Base-by-base conservation (phyloP, 2,888 invertebrate species). In the Rhaphigaster nebulosa region DNA sequence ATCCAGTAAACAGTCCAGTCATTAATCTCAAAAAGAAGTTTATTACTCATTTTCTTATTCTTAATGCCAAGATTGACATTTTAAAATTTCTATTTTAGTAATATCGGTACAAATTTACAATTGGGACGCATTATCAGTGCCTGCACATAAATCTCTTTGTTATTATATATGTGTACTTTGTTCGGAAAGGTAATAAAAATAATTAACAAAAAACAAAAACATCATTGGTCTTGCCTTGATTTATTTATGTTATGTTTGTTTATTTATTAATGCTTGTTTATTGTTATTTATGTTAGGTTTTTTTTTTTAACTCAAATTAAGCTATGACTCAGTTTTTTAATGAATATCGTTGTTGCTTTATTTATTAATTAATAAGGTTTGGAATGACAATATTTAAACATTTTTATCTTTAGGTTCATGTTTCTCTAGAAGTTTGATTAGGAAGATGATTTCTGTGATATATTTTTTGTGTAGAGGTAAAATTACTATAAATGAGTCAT, bases 261-360 rank as follows among this genome's bases (percentile, higher is more conserved):
- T n/a, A n/a, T n/a, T n/a, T n/a, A n/a, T n/a, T n/a, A n/a, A n/a
- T n/a, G n/a, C n/a, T n/a, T n/a, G n/a, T n/a, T n/a, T n/a, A n/a
- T n/a, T n/a, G n/a, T 23, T 41, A 10, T 38, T 89, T 45, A 10
- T 6, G 4, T 45, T 45, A 6, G 4, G 45, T 45, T 45, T 45
- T 45, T 45, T 45, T 45, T 45, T 6, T 90, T 56, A 29, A 23
- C 87, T 89, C 87, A 80, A 88, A 4, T 87, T 12, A 87, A 34
- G 26, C 15, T 45, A 45, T 54, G 12, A 89, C 20, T 34, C n/a
- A 90, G 6, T 26, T 20, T 20, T 34, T 38, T 18, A 76, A 38
- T 76, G 8, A 34, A 70, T 70, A 23, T 76, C 6, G 15, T 76
- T 76, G 20, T 23, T 38, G 18, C n/a, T 52, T 87, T 91, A 84